These are phyloP conservation scores for Elymnias hypermnestra DNA, from an alignment of 1,140 invertebrate species.

Conservation along the genomic window DNA sequence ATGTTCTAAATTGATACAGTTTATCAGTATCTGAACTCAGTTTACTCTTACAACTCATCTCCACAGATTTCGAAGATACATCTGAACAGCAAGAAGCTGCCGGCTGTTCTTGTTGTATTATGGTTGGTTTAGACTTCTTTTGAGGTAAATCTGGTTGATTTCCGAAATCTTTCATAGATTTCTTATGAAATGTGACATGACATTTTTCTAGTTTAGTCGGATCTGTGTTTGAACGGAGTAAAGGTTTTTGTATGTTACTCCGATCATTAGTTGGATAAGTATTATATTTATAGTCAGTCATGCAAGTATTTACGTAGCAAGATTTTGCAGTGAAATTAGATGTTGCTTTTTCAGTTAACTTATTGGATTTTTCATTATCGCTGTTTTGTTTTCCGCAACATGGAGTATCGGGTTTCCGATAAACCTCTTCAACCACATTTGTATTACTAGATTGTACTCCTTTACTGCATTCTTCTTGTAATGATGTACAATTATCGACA, in stretches of 20 bases:
- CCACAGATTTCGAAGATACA: constrained; percentile 7
- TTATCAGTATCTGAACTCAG: constrained; percentile 6
- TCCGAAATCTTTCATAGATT: constrained; percentile 10
- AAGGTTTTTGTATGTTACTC: constrained; percentile 29
- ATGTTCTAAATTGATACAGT: constrained; percentile 7
- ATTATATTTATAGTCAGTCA: constrained; percentile 26
- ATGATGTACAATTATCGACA: constrained; percentile 35
- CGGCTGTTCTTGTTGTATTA: constrained; percentile 2
- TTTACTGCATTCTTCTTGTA: constrained; percentile 48
- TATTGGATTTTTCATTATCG: constrained; percentile 1
- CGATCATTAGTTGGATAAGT: constrained; percentile 44
- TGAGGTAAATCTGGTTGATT: not conserved
- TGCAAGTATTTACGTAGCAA: constrained; percentile 15
- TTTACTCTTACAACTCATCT: constrained; percentile 1
- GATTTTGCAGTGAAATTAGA: not conserved
- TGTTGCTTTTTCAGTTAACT: not conserved
- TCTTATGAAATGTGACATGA: constrained; percentile 18
- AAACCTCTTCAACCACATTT: constrained; percentile 23
- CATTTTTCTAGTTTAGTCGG: constrained; percentile 27
- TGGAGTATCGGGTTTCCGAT: constrained; percentile 9
- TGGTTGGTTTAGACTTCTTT: constrained; percentile 2
- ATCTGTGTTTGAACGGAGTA: constrained; percentile 46
- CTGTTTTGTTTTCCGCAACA: constrained; percentile 5
- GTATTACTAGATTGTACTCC: constrained; percentile 36
- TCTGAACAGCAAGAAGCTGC: constrained; percentile 6